Percentiles rank a stretch among this genome's conserved stretches.
phyloP scores from a whole-genome alignment of 2,797 vertebrate genomes.

The Sebastes minor region DNA sequence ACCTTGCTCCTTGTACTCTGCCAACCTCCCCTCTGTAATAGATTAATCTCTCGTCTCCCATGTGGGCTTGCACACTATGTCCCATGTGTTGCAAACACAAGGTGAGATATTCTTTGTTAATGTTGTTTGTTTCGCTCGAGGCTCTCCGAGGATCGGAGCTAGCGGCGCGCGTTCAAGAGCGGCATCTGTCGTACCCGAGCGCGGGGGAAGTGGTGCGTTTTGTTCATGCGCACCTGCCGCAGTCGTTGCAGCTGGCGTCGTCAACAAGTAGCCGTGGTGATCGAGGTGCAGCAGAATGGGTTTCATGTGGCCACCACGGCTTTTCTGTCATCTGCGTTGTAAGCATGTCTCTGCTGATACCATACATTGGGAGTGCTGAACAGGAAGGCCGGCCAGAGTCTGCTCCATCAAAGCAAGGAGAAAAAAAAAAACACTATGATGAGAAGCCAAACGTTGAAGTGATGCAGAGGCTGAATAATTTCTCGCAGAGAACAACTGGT shows the following conservation, averaged over 20 bases:
- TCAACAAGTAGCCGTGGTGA: conserved; percentile 30
- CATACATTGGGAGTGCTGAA: not conserved
- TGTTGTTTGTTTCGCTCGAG: conserved; percentile 32
- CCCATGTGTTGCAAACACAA: conserved; percentile 38
- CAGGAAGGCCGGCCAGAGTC: not conserved
- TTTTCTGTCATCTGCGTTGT: conserved; percentile 18
- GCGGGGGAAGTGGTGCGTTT: conserved; percentile 7
- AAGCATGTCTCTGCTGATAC: not conserved
- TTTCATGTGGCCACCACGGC: not conserved
- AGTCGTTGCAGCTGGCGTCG: conserved; percentile 18
- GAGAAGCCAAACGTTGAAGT: conserved; percentile 20
- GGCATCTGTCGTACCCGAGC: conserved; percentile 39
- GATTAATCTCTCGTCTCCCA: conserved; percentile 45
- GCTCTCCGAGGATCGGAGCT: conserved; percentile 25
- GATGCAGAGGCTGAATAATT: conserved; percentile 19
- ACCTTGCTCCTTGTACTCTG: conserved; percentile 44
- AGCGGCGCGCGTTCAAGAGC: conserved; percentile 3
- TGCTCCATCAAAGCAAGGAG: not conserved
- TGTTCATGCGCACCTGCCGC: conserved; percentile 32
- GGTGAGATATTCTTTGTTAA: conserved; percentile 29
- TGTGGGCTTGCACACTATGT: conserved; percentile 13
- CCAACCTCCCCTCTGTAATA: conserved; percentile 40
- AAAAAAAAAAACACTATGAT: conserved; percentile 10
- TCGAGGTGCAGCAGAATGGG: not conserved
- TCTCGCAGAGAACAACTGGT: conserved; percentile 43